phyloP scores from a whole-genome alignment of 64 coral and sea anemone species.

The Actinia equina region DNA sequence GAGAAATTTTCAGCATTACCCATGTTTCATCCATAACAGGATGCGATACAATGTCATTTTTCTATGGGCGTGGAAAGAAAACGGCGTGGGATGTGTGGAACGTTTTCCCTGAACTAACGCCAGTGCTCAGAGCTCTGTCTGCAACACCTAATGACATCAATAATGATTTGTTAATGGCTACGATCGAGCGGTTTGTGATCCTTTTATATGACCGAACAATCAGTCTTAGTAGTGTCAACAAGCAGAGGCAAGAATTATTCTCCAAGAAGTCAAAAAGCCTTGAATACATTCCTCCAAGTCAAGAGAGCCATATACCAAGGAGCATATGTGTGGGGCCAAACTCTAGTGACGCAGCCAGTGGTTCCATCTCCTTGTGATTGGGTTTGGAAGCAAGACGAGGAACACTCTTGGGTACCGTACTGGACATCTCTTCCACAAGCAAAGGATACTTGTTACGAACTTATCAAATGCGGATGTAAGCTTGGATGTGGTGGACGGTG shows the following conservation, averaged over 20 bases:
- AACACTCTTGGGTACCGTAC: no score
- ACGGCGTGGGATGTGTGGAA: background rate
- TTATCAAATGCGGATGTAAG: no score
- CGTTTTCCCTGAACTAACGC: no score
- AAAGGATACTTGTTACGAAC: no score
- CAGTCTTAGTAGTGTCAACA: constrained; percentile 30
- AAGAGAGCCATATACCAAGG: background rate
- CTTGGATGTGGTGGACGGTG: no score
- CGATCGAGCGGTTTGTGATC: constrained; percentile 20
- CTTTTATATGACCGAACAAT: constrained; percentile 41
- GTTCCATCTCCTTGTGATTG: no score
- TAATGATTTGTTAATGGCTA: constrained; percentile 11
- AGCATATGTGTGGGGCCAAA: no score
- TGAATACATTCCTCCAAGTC: constrained; percentile 42
- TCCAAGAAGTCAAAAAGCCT: constrained; percentile 17
- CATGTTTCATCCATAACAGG: constrained; percentile 1
- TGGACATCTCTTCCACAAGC: no score
- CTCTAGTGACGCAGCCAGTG: no score
- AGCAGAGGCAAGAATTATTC: constrained; percentile 11
- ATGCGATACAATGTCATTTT: constrained; percentile 33
- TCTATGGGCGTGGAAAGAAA: constrained; percentile 33
- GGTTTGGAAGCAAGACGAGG: no score
- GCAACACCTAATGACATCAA: background rate
- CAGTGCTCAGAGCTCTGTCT: no score
- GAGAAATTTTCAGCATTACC: constrained; percentile 19